Evolutionary conservation across 2,797 vertebrate species (phyloP), one percentile per base, ranked within the genome.

Genomic region (Todus mexicanus): DNA sequence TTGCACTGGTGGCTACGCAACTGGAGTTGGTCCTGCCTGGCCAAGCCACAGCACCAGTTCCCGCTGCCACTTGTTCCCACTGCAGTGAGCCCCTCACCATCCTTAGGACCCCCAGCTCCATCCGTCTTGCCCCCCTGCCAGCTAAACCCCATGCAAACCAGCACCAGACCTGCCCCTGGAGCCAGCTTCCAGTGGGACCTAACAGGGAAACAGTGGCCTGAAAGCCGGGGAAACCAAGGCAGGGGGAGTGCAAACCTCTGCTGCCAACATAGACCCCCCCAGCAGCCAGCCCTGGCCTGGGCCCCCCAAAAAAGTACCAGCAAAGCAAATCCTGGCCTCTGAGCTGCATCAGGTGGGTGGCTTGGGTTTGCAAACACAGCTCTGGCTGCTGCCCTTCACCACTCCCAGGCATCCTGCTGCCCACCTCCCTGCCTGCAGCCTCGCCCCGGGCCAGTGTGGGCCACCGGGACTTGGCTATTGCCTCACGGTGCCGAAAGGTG

Each of bases 361-460:
- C 50, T 9, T 27, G 61, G 63, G 26, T 53, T 35, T 40, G 68
- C 48, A 75, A 72, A 11, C 26, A 18, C 21, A 60, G 33, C 22
- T 33, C 35, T 1, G 2, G 45, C 45, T 0, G 0, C 43, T 38
- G 65, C 35, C 35, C 59, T 43, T 61, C 35, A 15, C 38, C 12
- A 5, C 48, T 51, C 37, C 7, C 59, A 31, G 57, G 23, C 25
- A 7, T 29, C 23, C 48, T 3, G 13, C 47, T 66, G 70, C 63
- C 68, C 82, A 12, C 16, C n/a, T 70, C n/a, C 43, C 40, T 43
- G 64, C 19, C 69, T 9, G 1, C 60, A 69, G 70, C 66, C 25
- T 12, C 14, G 2, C 31, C 45, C 51, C 0, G 0, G 38, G 29
- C 31, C 15, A 7, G 10, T 2, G 8, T 4, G 27, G 29, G 23